Evolutionary conservation across 2,888 invertebrate species (phyloP), one percentile per base, ranked within the genome.

Genomic region (Machimus atricapillus): DNA sequence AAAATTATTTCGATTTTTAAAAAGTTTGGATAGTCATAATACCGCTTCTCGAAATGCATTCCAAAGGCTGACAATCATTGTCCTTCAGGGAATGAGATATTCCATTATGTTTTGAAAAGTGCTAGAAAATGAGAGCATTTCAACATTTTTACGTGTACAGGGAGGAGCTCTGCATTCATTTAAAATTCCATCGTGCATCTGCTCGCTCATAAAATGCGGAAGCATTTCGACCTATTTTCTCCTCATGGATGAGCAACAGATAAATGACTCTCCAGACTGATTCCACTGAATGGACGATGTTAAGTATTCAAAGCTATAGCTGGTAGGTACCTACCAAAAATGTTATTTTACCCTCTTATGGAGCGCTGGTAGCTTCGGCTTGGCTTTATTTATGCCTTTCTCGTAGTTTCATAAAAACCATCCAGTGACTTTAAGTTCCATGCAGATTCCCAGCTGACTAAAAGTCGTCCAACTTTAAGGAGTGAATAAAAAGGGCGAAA

Each of bases 161-260:
- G 74, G 19, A 76, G 74, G 19, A 76, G 27, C n/a, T 37, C 46
- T 78, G 46, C 78, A 78, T 46, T 78, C 78, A 78, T 78, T 78
- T 78, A 78, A 78, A 78, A 78, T 78, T 78, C 78, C 23, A 78
- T 78, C 78, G 78, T 78, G 43, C 78, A 78, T 46, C 76, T 37
- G 76, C 76, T 40, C 27, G 43, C 27, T n/a, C 78, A 78, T 46
- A 78, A 43, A 78, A 19, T 43, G 23, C 78, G 78, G 78, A 78
- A 78, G 78, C 16, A 78, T 78, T 78, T 23, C 46, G 40, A 46
- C 40, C 78, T 27, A 40, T 19, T 40, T 78, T 78, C 40, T 27
- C 46, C 43, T 78, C 40, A 40, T 19, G 37, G 78, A 43, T 37
- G 78, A 43, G 78, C 78, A 78, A 78, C 78, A 78, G 78, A 78